phyloP scores from a whole-genome alignment of 2,888 invertebrate genomes.

The Idaea straminata region DNA sequence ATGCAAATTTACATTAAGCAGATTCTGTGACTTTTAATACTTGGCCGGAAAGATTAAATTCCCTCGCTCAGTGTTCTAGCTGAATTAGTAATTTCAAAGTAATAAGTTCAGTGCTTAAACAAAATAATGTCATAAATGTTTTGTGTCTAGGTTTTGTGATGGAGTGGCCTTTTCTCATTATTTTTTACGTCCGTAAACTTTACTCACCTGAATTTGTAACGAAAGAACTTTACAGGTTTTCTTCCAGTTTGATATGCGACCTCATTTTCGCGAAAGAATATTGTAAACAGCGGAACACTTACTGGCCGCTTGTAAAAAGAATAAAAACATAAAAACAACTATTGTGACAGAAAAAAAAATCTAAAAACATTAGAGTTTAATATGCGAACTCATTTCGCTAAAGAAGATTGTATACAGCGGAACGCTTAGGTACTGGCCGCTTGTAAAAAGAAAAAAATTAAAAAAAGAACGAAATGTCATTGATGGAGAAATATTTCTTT shows the following conservation, averaged over 20 bases:
- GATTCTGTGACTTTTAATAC: constrained; percentile 22
- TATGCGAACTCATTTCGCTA: background rate
- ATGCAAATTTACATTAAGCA: constrained; percentile 28
- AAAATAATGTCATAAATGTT: constrained; percentile 47
- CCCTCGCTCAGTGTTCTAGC: constrained; percentile 9
- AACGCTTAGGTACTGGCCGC: background rate
- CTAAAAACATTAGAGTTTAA: background rate
- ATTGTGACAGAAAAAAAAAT: too few relatives aligned
- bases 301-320: background rate
- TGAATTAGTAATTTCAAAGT: constrained; percentile 33
- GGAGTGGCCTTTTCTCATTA: constrained; percentile 42
- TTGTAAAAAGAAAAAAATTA: background rate
- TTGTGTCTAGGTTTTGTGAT: constrained; percentile 41
- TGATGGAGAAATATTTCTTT: background rate
- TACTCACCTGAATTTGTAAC: constrained; percentile 34
- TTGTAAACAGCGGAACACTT: background rate
- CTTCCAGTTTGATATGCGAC: background rate
- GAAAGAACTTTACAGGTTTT: constrained; percentile 12
- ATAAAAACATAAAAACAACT: background rate
- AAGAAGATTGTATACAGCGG: background rate
- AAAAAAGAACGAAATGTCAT: background rate
- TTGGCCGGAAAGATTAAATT: constrained; percentile 24
- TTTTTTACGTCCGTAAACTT: constrained; percentile 37
- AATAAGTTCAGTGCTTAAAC: constrained; percentile 42
- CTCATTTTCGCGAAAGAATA: background rate